Base-by-base conservation (phyloP, 2,888 invertebrate species). In the Dorcus hopei region DNA sequence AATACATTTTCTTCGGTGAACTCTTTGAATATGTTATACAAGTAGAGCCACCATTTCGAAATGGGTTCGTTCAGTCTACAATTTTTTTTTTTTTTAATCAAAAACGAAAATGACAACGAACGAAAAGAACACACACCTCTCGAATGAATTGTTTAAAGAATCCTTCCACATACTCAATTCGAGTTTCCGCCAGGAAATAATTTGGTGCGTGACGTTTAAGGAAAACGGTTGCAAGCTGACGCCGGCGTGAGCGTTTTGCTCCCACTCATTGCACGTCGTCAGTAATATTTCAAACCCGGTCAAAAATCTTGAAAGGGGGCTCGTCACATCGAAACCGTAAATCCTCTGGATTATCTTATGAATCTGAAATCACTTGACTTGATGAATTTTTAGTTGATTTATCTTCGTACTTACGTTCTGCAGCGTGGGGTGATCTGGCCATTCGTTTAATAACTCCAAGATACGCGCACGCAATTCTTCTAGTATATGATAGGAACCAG, bases 361-460 rank as follows among this genome's bases (percentile, higher is more conserved):
- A 60, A 92, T 89, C 83, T 88, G 61, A 49, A 73, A 71, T 60
- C 60, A 66, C 52, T n/a, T 51, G 50, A 26, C 26, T 52, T 41
- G 38, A 19, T 11, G 14, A 47, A 51, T 3, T 3, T 38, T 11
- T 51, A 48, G 9, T 49, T 14, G 9, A 6, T 4, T 33, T 33
- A 33, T 0, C 1, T 7, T 4, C 26, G 7, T 43, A 72, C 76
- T 80, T 79, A 91, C 90, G 78, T 91, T 89, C 72, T 85, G 84
- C 40, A 97, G 78, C 0, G 91, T 89, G 0, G 97, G 95, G 80
- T 97, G 93, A 63, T 93, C 94, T 0, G 95, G 92, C 92, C 94
- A 97, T 66, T 93, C 87, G 0, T 81, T 79, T 38, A 93, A 78
- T 49, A 96, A 78, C 48, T 84, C 82, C 8, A 80, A 76, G 0